phyloP scores from a whole-genome alignment of 2,888 invertebrate genomes.

The Allolobophora icterica region DNA sequence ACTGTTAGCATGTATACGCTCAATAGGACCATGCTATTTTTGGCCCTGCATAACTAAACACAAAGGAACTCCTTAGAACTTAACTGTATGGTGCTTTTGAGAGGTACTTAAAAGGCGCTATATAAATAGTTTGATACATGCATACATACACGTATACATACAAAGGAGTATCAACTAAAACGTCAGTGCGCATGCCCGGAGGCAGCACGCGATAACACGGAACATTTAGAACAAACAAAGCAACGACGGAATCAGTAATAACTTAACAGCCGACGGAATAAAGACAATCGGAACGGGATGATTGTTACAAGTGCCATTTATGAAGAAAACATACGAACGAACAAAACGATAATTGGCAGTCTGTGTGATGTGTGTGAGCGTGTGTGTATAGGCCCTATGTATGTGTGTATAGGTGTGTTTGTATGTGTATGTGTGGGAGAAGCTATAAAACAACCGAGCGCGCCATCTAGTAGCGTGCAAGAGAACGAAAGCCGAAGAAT shows the following conservation, averaged over 20 bases:
- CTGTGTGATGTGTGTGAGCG: neutral
- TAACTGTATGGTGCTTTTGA: neutral
- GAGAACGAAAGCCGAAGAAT: neutral
- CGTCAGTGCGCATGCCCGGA: neutral
- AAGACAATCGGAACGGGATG: neutral
- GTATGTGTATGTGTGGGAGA: too few relatives aligned
- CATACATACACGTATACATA: neutral
- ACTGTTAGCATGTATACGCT: neutral
- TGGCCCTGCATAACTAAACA: neutral
- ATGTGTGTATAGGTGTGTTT: too few relatives aligned
- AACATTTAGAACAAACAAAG: neutral
- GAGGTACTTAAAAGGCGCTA: neutral
- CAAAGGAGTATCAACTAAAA: neutral
- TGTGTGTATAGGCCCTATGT: neutral
- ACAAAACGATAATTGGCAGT: neutral
- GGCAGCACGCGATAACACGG: constrained; percentile 1
- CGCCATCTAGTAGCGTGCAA: neutral
- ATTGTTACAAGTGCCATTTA: neutral
- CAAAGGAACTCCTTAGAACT: neutral
- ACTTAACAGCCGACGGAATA: neutral
- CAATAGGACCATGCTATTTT: neutral
- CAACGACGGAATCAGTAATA: neutral
- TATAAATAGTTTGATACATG: neutral
- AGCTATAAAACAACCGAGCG: neutral
- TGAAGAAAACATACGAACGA: neutral